These are phyloP conservation scores for Baryphthengus martii DNA, from an alignment of 2,113 vertebrate species.

Conservation along the genomic window DNA sequence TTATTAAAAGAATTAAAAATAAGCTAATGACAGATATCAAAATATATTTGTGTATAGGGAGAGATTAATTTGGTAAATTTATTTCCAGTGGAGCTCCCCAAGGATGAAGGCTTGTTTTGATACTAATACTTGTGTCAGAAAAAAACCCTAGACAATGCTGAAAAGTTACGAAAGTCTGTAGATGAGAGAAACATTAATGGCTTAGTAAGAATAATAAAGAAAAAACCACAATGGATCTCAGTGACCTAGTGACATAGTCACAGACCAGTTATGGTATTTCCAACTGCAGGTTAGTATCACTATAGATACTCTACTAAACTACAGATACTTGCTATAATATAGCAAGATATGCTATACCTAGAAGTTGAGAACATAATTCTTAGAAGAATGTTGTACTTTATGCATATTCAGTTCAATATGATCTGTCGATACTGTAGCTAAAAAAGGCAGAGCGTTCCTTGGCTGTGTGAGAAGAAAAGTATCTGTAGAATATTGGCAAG, in stretches of 20 bases:
- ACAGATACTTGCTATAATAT: neutral
- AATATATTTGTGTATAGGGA: neutral
- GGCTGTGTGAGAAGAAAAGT: neutral
- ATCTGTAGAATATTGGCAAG: neutral
- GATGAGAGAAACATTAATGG: neutral
- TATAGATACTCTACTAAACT: neutral
- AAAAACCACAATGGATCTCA: neutral
- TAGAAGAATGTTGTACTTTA: neutral
- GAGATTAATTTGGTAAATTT: conserved; percentile 10
- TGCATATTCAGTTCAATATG: neutral
- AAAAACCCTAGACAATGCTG: neutral
- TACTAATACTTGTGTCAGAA: neutral
- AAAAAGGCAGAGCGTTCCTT: neutral
- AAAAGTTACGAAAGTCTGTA: neutral
- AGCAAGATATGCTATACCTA: neutral
- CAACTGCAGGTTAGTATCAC: neutral
- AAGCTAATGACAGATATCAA: neutral
- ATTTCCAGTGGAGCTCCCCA: neutral
- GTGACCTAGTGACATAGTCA: neutral
- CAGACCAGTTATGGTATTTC: neutral
- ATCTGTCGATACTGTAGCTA: neutral
- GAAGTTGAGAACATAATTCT: neutral
- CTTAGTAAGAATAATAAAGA: neutral
- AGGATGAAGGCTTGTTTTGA: neutral
- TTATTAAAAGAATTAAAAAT: neutral